Percentiles rank a stretch among this genome's conserved stretches.
Evolutionary conservation across 53 echinoderm and acorn worm species (phyloP).

Genomic region (Zoroaster sp.): DNA sequence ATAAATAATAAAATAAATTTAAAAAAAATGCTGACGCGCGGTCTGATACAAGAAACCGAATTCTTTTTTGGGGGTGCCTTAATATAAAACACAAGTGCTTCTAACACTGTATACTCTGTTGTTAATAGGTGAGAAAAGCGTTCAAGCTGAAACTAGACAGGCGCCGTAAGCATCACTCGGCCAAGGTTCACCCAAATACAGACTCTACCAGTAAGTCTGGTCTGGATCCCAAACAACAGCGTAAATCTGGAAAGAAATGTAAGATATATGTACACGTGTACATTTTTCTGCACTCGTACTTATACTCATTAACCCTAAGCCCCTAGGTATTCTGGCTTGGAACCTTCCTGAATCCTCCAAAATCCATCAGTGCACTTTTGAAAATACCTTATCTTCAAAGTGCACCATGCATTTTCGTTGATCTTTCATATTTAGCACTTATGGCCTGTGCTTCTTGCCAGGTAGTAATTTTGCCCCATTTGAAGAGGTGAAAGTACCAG

Average conservation of each 20-base stretch:
- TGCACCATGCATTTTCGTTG: no score
- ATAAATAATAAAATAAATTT: not conserved
- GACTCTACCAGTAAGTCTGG: not conserved
- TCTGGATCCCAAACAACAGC: not conserved
- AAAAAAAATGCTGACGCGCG: not conserved
- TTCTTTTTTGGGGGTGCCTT: not conserved
- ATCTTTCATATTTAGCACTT: no score
- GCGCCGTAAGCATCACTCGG: not conserved
- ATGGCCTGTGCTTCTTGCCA: no score
- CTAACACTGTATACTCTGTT: not conserved
- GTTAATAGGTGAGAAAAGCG: not conserved
- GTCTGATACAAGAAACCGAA: not conserved
- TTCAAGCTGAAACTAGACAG: constrained; percentile 6
- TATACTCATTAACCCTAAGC: not conserved
- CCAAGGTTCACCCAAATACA: not conserved
- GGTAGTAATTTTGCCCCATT: no score
- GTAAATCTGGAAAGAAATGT: not conserved
- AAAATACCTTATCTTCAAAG: no score
- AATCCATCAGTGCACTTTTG: not conserved
- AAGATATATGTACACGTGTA: not conserved
- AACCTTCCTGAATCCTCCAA: no score
- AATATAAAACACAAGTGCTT: not conserved
- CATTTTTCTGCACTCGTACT: not conserved
- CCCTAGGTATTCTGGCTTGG: not conserved
- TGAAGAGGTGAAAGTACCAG: no score